These are phyloP conservation scores for Oceanodroma tethys DNA, from an alignment of 2,113 vertebrate genomes.

Conservation along the genomic window DNA sequence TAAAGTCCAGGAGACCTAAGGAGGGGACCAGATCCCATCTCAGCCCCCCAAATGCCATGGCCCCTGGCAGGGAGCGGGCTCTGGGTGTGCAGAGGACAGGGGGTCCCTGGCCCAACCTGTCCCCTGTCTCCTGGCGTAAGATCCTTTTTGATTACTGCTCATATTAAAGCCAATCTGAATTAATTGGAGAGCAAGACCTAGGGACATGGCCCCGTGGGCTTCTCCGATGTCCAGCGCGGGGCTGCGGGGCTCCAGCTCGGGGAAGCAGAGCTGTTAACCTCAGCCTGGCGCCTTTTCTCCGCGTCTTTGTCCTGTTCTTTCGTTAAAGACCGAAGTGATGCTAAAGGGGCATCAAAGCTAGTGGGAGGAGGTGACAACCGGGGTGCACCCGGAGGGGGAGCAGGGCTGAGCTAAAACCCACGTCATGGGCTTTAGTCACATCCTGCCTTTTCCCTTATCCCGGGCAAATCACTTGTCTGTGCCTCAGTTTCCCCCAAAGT, in stretches of 20 bases:
- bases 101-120: background rate
- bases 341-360: background rate
- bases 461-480: background rate
- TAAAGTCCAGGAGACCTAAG: background rate
- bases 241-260: rapidly evolving
- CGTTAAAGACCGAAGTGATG: background rate
- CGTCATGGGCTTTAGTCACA: rapidly evolving
- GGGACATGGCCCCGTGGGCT: rapidly evolving
- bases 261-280: background rate
- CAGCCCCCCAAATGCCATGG: background rate
- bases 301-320: background rate
- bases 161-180: background rate
- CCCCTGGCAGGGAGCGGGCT: background rate
- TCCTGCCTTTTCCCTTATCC: background rate
- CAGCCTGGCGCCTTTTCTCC: background rate
- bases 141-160: background rate
- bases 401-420: background rate
- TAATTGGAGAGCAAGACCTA: background rate
- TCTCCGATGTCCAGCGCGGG: rapidly evolving
- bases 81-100: background rate
- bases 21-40: background rate
- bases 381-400: rapidly evolving
- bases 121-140: background rate
- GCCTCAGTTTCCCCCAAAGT: background rate
- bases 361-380: rapidly evolving